Evolutionary conservation across 2,888 invertebrate genomes (phyloP).

Genomic region (Micoletzkya japonica): DNA sequence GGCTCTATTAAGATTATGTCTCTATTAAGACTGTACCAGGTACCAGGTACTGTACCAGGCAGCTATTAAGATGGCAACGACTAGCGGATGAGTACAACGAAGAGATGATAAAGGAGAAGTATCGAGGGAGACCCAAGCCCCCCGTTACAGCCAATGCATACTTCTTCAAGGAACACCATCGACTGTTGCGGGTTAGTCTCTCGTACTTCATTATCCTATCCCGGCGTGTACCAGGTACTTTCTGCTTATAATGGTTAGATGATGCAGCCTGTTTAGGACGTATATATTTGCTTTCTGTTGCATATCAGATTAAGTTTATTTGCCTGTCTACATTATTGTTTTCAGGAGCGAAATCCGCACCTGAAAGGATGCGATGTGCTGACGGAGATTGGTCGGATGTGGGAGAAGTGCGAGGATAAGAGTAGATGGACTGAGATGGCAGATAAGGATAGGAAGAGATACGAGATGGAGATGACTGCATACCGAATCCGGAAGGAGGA

Average conservation of each 20-base stretch:
- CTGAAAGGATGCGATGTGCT: slow-evolving; percentile 24
- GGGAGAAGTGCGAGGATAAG: slow-evolving; percentile 27
- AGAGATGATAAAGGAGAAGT: slow-evolving; percentile 21
- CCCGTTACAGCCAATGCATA: slow-evolving; percentile 28
- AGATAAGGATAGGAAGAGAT: slow-evolving; percentile 15
- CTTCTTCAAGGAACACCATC: slow-evolving; percentile 26
- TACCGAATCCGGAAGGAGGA: slow-evolving; percentile 22
- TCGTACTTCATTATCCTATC: too few species aligned
- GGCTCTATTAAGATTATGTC: too few species aligned
- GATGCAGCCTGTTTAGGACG: too few species aligned
- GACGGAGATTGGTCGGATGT: slow-evolving; percentile 26
- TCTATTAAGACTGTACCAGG: neutral
- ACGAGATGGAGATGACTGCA: slow-evolving; percentile 19
- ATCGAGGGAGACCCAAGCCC: slow-evolving; percentile 21
- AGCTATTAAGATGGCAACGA: slow-evolving; percentile 23
- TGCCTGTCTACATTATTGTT: too few species aligned
- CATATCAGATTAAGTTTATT: too few species aligned
- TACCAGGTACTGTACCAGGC: neutral
- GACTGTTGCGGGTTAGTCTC: slow-evolving; percentile 14
- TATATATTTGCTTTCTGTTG: too few species aligned
- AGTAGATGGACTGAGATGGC: slow-evolving; percentile 23
- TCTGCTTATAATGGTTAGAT: too few species aligned
- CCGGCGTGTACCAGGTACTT: too few species aligned
- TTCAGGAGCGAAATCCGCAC: slow-evolving; percentile 20
- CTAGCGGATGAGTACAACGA: slow-evolving; percentile 29